These are phyloP conservation scores for Apodemia duryi DNA, from an alignment of 2,888 invertebrate species.

Conservation along the genomic window DNA sequence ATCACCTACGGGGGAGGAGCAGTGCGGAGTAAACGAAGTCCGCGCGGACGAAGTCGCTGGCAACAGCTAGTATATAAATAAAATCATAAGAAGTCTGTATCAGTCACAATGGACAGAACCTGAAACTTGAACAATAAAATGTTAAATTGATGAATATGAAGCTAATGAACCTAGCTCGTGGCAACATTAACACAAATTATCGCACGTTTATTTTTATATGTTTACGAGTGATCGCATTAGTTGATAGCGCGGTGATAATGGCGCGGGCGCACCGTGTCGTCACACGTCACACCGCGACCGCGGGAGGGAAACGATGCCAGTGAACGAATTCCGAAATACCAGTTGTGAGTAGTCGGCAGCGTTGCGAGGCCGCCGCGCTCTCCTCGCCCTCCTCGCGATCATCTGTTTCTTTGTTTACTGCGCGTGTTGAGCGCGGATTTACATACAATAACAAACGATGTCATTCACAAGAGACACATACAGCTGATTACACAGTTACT, in stretches of 20 bases:
- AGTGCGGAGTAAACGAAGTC: no score
- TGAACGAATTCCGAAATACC: constrained; percentile 33
- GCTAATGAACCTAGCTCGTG: not conserved
- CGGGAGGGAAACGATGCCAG: constrained; percentile 36
- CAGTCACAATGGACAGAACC: no score
- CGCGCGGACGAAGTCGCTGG: no score
- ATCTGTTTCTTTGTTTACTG: constrained; percentile 39
- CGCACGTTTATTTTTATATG: not conserved
- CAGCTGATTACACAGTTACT: not conserved
- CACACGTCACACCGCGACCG: not conserved
- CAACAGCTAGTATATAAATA: no score
- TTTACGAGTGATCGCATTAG: not conserved
- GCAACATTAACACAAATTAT: not conserved
- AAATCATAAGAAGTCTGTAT: no score
- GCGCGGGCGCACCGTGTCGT: not conserved
- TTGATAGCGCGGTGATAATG: not conserved
- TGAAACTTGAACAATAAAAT: no score
- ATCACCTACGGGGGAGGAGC: no score
- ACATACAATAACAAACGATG: constrained; percentile 5
- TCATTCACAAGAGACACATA: not conserved
- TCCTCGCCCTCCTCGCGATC: constrained; percentile 19
- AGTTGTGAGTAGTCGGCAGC: constrained; percentile 26
- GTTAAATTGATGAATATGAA: not conserved
- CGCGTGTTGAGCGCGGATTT: not conserved
- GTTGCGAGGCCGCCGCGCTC: constrained; percentile 1